Base-by-base conservation (phyloP, 2,888 invertebrate species). In the Cylloceria caligata region DNA sequence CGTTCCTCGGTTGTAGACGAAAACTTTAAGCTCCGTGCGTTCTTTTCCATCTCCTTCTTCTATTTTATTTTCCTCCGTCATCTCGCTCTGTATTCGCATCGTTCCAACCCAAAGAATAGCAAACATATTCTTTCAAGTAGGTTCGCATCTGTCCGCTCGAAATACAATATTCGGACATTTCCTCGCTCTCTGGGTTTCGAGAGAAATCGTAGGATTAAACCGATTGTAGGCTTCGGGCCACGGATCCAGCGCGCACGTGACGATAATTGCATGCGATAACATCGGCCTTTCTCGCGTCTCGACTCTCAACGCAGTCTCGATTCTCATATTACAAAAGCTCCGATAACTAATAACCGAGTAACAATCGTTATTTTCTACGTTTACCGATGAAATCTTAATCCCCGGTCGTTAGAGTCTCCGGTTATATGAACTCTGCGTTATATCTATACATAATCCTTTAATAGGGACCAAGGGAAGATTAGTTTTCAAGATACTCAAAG, bases 221-320 rank as follows among this genome's bases (percentile, higher is more conserved):
- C 52, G 55, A 52, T 75, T 74, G 39, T 42, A 55, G 36, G 69
- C 64, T 55, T 45, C 60, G 39, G 30, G 36, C 57, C 57, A 60
- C 60, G 55, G 24, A 27, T 45, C 19, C 34, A 4, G 60, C 19
- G 60, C 19, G 67, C 65, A 42, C 60, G 62, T 47, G 75, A 76
- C 67, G 80, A 80, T 80, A 72, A 80, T 80, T 71, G 71, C n/a
- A 21, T 42, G 34, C 65, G 80, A 80, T 80, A 80, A 80, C 49
- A 30, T 4, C 19, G 13, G 11, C 47, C 19, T 64, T 49, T 52
- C 45, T 45, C 45, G 45, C 19, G 42, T 55, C 64, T 47, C 21
- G 21, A 49, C 19, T 49, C 49, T 49, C 21, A 21, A 55, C 55
- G 55, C 55, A n/a, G 55, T 27, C 27, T 55, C 27, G 4, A 27